Evolutionary conservation across 2,797 vertebrate species (phyloP).

Genomic region (Brachyrhaphis roseni): DNA sequence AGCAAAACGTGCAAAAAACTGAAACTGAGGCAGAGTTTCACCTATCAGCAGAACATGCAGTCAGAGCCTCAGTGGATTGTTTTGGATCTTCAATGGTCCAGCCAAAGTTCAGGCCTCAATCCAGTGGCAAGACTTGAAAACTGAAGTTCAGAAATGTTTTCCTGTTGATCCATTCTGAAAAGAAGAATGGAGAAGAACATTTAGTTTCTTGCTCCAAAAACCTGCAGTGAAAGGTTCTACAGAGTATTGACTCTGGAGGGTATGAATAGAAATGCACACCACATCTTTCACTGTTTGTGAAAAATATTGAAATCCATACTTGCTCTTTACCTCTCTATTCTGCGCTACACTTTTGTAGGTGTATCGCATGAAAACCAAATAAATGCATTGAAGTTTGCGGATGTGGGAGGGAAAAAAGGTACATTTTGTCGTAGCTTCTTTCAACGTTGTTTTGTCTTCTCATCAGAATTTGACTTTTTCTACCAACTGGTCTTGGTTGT

Average conservation of each 20-base stretch:
- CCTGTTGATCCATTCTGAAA: background rate
- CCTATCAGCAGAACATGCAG: background rate
- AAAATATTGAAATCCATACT: background rate
- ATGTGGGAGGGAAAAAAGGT: background rate
- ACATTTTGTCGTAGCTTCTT: background rate
- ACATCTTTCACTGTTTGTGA: background rate
- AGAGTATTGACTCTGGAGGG: background rate
- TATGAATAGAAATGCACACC: background rate
- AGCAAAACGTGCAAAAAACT: background rate
- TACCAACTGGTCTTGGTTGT: slow-evolving; percentile 34
- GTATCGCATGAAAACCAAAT: background rate
- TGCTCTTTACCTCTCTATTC: background rate
- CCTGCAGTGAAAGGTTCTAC: background rate
- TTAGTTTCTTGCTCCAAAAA: background rate
- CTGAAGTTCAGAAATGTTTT: background rate
- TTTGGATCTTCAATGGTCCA: background rate
- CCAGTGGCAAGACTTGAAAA: background rate
- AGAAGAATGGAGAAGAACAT: background rate
- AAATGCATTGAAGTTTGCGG: background rate
- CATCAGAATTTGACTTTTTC: slow-evolving; percentile 29
- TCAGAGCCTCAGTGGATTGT: background rate
- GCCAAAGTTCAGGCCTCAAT: background rate
- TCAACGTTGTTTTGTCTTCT: slow-evolving; percentile 32
- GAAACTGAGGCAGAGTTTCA: background rate
- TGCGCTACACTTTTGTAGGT: background rate